These are phyloP conservation scores for Drosophila acutilabella DNA, from an alignment of 2,888 invertebrate species.

Conservation along the genomic window DNA sequence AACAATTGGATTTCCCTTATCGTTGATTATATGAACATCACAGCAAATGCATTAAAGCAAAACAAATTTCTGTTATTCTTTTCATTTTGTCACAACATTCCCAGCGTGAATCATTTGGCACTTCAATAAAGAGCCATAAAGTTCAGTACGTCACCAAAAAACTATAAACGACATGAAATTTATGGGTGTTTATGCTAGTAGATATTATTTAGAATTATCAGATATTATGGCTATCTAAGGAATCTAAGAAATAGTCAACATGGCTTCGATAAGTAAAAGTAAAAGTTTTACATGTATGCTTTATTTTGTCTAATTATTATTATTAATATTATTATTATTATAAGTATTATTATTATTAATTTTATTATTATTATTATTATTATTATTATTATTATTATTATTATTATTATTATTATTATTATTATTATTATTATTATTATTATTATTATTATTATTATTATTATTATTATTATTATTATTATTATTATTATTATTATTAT, in stretches of 20 bases:
- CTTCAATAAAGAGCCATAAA: conserved; percentile 26
- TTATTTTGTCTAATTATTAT: background rate
- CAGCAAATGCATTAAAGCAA: conserved; percentile 7
- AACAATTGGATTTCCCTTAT: conserved; percentile 33
- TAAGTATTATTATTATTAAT: too few relatives aligned
- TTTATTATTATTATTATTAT: too few relatives aligned
- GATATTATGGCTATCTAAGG: conserved; percentile 2
- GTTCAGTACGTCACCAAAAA: conserved; percentile 16
- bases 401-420: too few relatives aligned
- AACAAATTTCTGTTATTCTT: conserved; percentile 2
- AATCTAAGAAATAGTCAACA: conserved; percentile 28
- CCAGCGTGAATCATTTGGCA: conserved; percentile 32
- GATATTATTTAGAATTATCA: background rate
- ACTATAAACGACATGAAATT: background rate
- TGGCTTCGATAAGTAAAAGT: background rate
- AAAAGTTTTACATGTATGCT: background rate
- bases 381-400: too few relatives aligned
- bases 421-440: too few relatives aligned
- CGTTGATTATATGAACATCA: conserved; percentile 5
- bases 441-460: too few relatives aligned
- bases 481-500: too few relatives aligned
- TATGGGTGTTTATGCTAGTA: background rate
- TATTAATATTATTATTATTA: too few relatives aligned
- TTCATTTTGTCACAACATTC: background rate
- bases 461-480: too few relatives aligned